Conservation (phyloP, 92 coral and sea anemone genomes). For the Palythoa grandiflora region DNA sequence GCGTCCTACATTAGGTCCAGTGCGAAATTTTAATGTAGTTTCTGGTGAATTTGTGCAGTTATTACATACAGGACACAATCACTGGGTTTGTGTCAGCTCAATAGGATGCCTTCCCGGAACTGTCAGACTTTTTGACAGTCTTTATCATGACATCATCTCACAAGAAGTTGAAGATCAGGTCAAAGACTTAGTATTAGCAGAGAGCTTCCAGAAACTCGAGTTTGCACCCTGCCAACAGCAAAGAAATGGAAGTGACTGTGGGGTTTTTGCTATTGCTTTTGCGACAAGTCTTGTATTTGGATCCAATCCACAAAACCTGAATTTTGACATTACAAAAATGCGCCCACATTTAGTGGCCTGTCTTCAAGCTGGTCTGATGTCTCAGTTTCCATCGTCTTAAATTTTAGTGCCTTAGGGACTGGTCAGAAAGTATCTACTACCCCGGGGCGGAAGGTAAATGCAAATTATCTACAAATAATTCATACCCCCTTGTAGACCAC, state of each 20-base stretch:
- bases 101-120: constrained; percentile 72
- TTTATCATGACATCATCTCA: constrained; percentile 62
- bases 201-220: constrained; percentile 25
- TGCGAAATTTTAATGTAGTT: constrained; percentile 58
- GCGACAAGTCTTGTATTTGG: constrained; percentile 65
- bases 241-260: constrained; percentile 71
- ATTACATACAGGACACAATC: constrained; percentile 60
- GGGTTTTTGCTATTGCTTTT: constrained; percentile 76
- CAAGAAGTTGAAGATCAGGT: constrained; percentile 68
- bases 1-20: constrained; percentile 63
- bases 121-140: constrained; percentile 71
- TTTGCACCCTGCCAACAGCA: constrained; percentile 75
- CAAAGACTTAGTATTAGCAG: constrained; percentile 54
- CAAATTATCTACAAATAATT: too few species aligned
- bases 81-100: constrained; percentile 68
- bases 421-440: too few species aligned
- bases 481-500: too few species aligned
- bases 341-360: constrained; percentile 72
- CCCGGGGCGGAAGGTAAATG: too few species aligned
- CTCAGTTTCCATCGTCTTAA: constrained; percentile 50
- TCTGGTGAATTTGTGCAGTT: constrained; percentile 70
- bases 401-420: not conserved
- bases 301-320: constrained; percentile 47
- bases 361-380: constrained; percentile 51
- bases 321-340: constrained; percentile 65